These are phyloP conservation scores for Spizaetus ornatus DNA, from an alignment of 2,113 vertebrate genomes.

Conservation along the genomic window DNA sequence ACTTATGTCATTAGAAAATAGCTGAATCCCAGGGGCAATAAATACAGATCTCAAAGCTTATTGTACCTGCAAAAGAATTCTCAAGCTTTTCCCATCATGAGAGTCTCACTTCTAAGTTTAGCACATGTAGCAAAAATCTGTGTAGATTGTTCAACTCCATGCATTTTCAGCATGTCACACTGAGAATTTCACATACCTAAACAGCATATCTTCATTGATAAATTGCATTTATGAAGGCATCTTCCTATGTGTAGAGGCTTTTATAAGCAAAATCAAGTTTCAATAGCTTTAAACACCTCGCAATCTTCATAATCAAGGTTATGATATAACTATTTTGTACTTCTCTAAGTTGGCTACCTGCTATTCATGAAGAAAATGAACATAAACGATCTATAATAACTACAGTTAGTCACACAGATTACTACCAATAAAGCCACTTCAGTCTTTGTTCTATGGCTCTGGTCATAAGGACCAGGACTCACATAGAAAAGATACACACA, in stretches of 20 bases:
- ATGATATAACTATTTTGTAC: background rate
- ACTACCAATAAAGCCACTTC: background rate
- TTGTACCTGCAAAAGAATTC: background rate
- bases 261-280: background rate
- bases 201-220: background rate
- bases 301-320: background rate
- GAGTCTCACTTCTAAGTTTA: background rate
- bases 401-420: background rate
- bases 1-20: background rate
- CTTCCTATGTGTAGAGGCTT: background rate
- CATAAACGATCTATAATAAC: background rate
- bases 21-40: background rate
- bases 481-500: accelerated
- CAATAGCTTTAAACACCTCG: background rate
- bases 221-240: background rate
- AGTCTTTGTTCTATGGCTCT: background rate
- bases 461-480: background rate
- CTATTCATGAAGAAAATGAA: background rate
- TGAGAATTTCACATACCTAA: background rate
- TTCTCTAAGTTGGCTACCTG: background rate
- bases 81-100: background rate
- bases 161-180: background rate
- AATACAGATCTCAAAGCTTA: background rate
- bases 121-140: background rate
- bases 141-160: background rate